These are phyloP conservation scores for Aix galericulata DNA, from an alignment of 2,113 vertebrate genomes.

Conservation along the genomic window DNA sequence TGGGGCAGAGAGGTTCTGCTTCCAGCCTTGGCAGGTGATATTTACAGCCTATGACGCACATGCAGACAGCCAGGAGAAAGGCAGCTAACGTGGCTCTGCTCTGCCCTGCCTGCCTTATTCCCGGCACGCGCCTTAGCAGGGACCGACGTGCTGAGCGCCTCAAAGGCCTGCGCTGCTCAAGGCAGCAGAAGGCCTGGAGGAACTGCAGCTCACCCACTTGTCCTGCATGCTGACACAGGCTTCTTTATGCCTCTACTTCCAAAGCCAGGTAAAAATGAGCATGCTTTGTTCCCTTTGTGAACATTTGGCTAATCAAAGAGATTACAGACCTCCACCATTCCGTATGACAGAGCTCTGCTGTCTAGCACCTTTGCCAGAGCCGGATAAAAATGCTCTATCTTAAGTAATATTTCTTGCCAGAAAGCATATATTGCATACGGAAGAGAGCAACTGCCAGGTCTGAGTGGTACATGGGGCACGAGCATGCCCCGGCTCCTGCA, in stretches of 20 bases:
- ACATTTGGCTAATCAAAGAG: rapidly evolving
- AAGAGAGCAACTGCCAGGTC: background rate
- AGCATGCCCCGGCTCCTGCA: background rate
- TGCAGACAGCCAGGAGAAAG: background rate
- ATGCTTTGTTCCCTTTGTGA: background rate
- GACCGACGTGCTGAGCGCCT: background rate
- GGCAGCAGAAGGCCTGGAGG: background rate
- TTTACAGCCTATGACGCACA: background rate
- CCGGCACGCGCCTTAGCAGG: background rate
- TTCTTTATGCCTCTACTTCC: background rate
- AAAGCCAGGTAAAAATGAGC: background rate
- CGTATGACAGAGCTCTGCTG: background rate
- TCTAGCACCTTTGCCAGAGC: background rate
- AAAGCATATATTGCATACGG: background rate
- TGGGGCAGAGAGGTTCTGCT: background rate
- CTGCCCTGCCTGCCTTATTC: background rate
- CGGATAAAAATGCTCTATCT: background rate
- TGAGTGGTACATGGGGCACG: too few relatives aligned
- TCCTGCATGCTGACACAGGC: background rate
- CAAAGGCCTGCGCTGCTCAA: background rate
- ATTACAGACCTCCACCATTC: background rate
- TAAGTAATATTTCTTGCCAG: rapidly evolving
- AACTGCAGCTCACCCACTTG: rapidly evolving
- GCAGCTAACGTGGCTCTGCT: background rate
- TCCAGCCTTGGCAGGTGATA: background rate